These are phyloP conservation scores for Diabrotica balteata DNA, from an alignment of 2,888 invertebrate genomes.

Conservation along the genomic window DNA sequence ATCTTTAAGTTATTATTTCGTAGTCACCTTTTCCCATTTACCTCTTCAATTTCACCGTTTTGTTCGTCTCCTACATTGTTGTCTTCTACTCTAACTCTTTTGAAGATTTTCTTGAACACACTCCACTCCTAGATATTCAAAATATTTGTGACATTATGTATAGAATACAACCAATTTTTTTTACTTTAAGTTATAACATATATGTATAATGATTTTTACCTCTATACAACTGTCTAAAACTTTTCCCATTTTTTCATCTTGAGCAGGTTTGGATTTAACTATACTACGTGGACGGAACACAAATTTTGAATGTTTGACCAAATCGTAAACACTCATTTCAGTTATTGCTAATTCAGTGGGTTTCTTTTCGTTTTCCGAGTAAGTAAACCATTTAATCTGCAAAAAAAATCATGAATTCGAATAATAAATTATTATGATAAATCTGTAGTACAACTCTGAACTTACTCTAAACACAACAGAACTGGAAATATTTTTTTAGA, in stretches of 20 bases:
- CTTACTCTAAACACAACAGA: neutral
- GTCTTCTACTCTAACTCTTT: too few species aligned
- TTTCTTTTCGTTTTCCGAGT: constrained; percentile 61
- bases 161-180: too few species aligned
- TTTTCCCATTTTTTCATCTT: constrained; percentile 69
- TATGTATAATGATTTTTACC: constrained; percentile 39
- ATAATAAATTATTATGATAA: too few species aligned
- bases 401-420: constrained; percentile 22
- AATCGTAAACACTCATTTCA: constrained; percentile 93
- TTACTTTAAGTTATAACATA: too few species aligned
- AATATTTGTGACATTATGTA: too few species aligned
- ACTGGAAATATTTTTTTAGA: neutral
- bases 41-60: too few species aligned
- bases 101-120: too few species aligned
- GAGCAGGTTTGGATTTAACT: constrained; percentile 70
- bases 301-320: constrained; percentile 94
- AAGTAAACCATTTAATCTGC: constrained; percentile 87
- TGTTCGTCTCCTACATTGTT: too few species aligned
- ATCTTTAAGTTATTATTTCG: too few species aligned
- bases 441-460: too few species aligned
- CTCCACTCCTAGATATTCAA: too few species aligned
- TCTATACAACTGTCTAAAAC: constrained; percentile 88
- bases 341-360: constrained; percentile 45
- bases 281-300: constrained; percentile 91
- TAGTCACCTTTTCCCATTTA: too few species aligned